Base-by-base conservation (phyloP, 2,113 vertebrate species). In the Phalacrocorax brasilianus region DNA sequence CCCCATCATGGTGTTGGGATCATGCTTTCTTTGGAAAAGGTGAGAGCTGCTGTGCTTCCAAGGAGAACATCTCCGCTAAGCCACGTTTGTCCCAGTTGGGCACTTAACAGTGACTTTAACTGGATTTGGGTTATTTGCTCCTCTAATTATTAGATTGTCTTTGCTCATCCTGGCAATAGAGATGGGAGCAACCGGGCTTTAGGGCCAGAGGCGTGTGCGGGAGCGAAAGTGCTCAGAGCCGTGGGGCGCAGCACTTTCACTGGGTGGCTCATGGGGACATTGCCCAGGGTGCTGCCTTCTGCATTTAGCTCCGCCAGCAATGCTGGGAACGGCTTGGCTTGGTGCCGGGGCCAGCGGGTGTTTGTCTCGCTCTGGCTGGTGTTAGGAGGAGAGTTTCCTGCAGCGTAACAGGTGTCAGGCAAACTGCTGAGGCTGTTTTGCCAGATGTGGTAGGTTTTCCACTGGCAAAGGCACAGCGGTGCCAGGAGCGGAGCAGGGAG, bases 71-170 rank as follows among this genome's bases (percentile, higher is more conserved):
- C 89, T 62, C 85, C 2, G 22, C 89, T 95, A 88, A 96, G 91
- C 93, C 2, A 3, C 0, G 15, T 72, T 45, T 85, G 91, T 96
- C 97, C 95, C 95, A 82, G 96, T 96, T 72, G 55, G 91, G 96
- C 97, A 94, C 92, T 92, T 95, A 96, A 33, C 96, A 67, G 93
- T 12, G 59, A 95, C 97, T 97, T 97, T 89, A 97, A 89, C 95
- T 47, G 62, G 97, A 97, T 98, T 97, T 97, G 96, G 95, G 93
- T 96, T 98, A 97, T 97, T 97, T 94, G 95, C 97, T 97, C 96
- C 97, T 97, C 97, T 98, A 96, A 97, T 98, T 98, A 97, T 96
- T 91, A 71, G 95, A 47, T 97, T 44, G 58, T 71, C 94, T 96
- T 86, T 65, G 62, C 93, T 96, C 44, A 15, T 38, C 59, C 91